A percentile compares a stretch with the other conserved stretches of the same genome.
Conservation (phyloP, 64 coral and sea anemone species). For the Montipora sp. region DNA sequence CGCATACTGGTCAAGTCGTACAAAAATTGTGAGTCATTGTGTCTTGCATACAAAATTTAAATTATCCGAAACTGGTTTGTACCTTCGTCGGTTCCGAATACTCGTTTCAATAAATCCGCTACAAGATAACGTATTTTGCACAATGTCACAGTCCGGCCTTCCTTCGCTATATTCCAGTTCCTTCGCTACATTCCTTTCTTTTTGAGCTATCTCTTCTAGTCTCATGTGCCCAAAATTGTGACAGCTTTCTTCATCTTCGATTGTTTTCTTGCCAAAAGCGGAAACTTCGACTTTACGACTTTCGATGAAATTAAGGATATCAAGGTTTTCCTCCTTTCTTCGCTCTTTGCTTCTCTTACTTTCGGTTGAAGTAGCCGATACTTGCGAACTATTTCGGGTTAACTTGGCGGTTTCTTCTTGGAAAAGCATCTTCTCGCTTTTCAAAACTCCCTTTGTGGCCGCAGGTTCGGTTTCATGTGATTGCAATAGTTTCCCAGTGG, state of each 20-base stretch:
- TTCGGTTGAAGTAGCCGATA: background rate
- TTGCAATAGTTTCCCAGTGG: too few relatives aligned
- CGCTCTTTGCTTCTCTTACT: background rate
- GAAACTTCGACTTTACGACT: background rate
- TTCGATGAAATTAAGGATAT: background rate
- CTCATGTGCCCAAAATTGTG: background rate
- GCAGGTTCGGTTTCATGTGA: background rate
- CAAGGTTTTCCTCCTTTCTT: background rate
- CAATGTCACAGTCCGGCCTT: too few relatives aligned
- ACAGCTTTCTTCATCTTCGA: background rate
- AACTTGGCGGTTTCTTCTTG: background rate
- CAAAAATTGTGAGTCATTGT: background rate
- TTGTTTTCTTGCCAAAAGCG: background rate
- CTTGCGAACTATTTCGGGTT: background rate
- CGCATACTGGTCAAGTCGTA: background rate
- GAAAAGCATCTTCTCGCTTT: constrained; percentile 4
- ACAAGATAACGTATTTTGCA: too few relatives aligned
- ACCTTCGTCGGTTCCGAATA: too few relatives aligned
- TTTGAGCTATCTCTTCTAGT: too few relatives aligned
- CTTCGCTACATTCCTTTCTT: too few relatives aligned
- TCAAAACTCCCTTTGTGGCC: background rate
- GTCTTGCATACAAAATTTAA: background rate
- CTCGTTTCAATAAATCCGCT: too few relatives aligned
- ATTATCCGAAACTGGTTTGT: background rate
- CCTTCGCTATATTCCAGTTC: too few relatives aligned